These are phyloP conservation scores for Ophthalmolycus amberensis DNA, from an alignment of 2,113 vertebrate species.

Conservation along the genomic window DNA sequence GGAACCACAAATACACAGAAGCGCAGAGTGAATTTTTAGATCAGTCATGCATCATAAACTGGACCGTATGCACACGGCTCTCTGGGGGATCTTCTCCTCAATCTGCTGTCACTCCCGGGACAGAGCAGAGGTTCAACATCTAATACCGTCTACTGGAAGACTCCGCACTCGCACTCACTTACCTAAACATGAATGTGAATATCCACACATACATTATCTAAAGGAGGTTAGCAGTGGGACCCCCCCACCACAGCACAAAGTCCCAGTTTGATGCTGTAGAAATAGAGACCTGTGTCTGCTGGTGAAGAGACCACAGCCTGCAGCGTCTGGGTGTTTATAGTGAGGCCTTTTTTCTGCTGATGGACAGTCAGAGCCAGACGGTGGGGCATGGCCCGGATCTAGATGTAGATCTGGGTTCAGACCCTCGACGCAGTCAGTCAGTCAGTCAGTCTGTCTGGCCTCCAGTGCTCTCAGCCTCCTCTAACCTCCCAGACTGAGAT, in stretches of 20 bases:
- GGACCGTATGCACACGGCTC: slow-evolving; percentile 42
- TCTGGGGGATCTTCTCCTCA: slow-evolving; percentile 51
- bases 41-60: slow-evolving; percentile 63
- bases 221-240: slow-evolving; percentile 5
- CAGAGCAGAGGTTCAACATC: slow-evolving; percentile 30
- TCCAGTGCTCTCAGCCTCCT: slow-evolving; percentile 49
- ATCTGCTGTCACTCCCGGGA: slow-evolving; percentile 46
- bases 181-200: neutral
- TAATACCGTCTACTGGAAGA: slow-evolving; percentile 53
- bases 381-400: slow-evolving; percentile 47
- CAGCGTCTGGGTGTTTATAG: slow-evolving; percentile 25
- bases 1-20: slow-evolving; percentile 35
- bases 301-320: slow-evolving; percentile 32
- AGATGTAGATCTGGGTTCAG: slow-evolving; percentile 64
- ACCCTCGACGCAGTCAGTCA: slow-evolving; percentile 42
- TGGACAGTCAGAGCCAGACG: slow-evolving; percentile 29
- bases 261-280: slow-evolving; percentile 9
- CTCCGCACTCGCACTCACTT: too few relatives aligned
- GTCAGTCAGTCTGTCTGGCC: slow-evolving; percentile 30
- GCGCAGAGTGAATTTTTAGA: slow-evolving; percentile 59
- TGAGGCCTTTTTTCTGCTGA: slow-evolving; percentile 16
- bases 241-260: neutral
- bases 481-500: slow-evolving; percentile 41
- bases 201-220: neutral
- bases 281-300: slow-evolving; percentile 28